Conservation (phyloP, 2,888 invertebrate species). For the Eugnorisma glareosa region DNA sequence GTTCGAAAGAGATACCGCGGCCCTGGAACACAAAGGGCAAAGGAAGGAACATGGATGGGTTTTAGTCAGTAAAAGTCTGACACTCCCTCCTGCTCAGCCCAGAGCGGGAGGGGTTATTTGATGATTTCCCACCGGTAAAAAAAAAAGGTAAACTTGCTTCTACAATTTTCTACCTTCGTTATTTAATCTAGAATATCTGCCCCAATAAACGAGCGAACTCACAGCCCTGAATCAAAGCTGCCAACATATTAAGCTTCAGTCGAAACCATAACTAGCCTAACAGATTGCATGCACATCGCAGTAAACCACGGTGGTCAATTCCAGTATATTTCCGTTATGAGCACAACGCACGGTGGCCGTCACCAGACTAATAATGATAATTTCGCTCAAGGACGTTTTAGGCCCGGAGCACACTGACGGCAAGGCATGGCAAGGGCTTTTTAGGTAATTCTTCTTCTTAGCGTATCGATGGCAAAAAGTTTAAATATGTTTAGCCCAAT, state of each 20-base stretch:
- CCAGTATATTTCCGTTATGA: constrained; percentile 20
- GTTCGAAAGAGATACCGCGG: too few relatives aligned
- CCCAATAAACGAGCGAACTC: background rate
- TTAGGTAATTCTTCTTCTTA: too few relatives aligned
- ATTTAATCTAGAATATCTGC: background rate
- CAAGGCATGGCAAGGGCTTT: background rate
- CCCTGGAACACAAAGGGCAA: too few relatives aligned
- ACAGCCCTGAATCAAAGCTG: background rate
- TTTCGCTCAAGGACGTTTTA: background rate
- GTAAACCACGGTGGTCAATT: constrained; percentile 15
- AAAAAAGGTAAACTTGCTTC: background rate
- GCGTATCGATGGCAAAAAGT: too few relatives aligned
- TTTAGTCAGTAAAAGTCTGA: too few relatives aligned
- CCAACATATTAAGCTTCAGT: background rate
- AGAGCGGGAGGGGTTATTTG: too few relatives aligned
- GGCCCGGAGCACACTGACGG: background rate
- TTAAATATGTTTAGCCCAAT: too few relatives aligned
- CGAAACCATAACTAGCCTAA: background rate
- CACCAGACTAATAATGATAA: background rate
- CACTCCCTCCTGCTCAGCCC: too few relatives aligned
- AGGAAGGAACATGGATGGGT: too few relatives aligned
- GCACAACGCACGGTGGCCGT: background rate
- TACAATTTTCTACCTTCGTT: background rate
- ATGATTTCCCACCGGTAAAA: too few relatives aligned
- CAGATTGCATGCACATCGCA: background rate